Evolutionary conservation across 2,888 invertebrate species (phyloP).

Genomic region (Acanthosepion pharaonis): DNA sequence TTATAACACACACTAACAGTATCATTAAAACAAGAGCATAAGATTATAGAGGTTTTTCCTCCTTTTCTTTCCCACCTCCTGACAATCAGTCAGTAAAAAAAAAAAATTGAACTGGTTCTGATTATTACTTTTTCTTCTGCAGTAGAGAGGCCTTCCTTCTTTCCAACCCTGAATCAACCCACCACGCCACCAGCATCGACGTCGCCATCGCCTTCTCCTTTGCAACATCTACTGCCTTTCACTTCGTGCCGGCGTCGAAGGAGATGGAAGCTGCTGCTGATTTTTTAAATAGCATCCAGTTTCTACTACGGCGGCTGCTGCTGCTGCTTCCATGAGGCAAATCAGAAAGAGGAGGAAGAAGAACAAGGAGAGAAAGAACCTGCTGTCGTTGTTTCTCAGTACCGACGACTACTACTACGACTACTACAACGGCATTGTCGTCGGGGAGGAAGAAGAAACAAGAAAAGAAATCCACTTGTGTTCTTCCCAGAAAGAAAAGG

Average conservation of each 20-base stretch:
- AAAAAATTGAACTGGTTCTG: neutral
- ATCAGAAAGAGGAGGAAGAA: neutral
- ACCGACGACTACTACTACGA: neutral
- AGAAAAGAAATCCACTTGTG: neutral
- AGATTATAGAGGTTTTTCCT: too few species aligned
- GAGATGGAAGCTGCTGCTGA: neutral
- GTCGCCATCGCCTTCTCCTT: neutral
- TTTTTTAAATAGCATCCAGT: neutral
- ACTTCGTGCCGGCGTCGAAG: neutral
- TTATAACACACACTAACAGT: too few species aligned
- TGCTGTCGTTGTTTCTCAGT: neutral
- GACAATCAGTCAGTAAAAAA: neutral
- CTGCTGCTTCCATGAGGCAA: neutral
- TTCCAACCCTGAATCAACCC: too few species aligned
- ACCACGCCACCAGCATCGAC: too few species aligned
- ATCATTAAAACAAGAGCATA: too few species aligned
- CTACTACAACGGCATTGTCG: neutral
- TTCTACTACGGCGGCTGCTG: too few species aligned
- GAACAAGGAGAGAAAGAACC: neutral
- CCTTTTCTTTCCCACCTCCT: neutral
- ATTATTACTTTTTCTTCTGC: too few species aligned
- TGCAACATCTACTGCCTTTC: neutral
- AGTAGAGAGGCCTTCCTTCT: too few species aligned
- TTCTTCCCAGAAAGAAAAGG: neutral
- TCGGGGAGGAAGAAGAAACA: constrained; percentile 33